Evolutionary conservation across 2,113 vertebrate genomes (phyloP).

Genomic region (Neofelis nebulosa): DNA sequence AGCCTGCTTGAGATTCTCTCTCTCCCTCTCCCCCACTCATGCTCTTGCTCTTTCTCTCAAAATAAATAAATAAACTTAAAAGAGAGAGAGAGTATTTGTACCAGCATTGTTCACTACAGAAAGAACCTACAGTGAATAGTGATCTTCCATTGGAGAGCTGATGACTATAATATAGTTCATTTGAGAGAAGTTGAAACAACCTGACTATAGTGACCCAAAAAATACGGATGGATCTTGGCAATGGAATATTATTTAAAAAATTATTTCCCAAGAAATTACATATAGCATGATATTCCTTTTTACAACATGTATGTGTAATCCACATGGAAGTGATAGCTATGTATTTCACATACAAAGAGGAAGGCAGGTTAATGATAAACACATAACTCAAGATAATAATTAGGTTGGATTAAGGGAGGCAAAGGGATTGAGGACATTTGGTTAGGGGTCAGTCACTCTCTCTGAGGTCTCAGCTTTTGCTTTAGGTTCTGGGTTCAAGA

Average conservation of each 20-base stretch:
- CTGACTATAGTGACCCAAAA: neutral
- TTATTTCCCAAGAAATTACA: neutral
- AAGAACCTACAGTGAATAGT: neutral
- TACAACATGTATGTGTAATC: neutral
- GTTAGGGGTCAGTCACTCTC: neutral
- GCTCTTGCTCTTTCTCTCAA: too few relatives aligned
- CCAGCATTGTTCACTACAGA: neutral
- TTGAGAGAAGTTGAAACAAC: neutral
- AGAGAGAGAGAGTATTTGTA: neutral
- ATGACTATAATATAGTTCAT: neutral
- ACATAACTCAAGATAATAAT: neutral
- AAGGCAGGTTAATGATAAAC: neutral
- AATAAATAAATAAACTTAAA: too few relatives aligned
- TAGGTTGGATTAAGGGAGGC: neutral
- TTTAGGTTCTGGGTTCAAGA: neutral
- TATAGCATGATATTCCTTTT: neutral
- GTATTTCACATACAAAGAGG: neutral
- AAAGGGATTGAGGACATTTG: neutral
- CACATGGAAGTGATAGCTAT: neutral
- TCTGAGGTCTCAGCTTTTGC: neutral
- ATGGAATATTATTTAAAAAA: neutral
- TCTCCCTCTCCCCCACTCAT: too few relatives aligned
- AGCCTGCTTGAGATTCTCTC: too few relatives aligned
- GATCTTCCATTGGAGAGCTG: neutral
- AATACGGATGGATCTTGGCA: neutral